Evolutionary conservation across 2,797 vertebrate genomes (phyloP).

Genomic region (Somateria mollissima): DNA sequence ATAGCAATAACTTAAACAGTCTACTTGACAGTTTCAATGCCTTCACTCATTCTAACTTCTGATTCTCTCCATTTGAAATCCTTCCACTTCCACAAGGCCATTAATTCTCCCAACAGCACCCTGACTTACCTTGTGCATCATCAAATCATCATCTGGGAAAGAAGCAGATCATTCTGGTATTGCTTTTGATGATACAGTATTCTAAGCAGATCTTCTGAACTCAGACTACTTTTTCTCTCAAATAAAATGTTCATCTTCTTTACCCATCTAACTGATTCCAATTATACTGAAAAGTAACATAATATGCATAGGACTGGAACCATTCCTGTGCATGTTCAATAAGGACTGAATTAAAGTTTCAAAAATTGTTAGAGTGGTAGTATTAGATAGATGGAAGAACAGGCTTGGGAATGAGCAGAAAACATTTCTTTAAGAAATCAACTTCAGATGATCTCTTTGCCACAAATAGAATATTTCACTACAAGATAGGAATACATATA

Average conservation of each 20-base stretch:
- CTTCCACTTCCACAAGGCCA: neutral
- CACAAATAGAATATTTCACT: neutral
- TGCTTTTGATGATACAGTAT: neutral
- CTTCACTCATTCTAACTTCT: neutral
- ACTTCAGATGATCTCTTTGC: neutral
- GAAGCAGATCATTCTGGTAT: fast-evolving
- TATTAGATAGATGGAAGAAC: neutral
- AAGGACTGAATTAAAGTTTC: neutral
- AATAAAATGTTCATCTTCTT: neutral
- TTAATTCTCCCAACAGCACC: neutral
- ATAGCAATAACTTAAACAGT: neutral
- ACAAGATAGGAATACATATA: neutral
- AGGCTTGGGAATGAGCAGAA: neutral
- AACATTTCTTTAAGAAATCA: neutral
- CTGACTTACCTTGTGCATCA: neutral
- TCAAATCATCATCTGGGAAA: neutral
- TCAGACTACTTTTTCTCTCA: neutral
- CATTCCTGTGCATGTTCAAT: neutral
- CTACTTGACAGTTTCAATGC: neutral
- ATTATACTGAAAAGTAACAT: neutral
- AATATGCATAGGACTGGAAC: neutral
- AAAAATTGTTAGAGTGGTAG: neutral
- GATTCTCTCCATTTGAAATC: neutral
- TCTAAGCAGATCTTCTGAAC: neutral
- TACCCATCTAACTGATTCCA: neutral